phyloP scores from a whole-genome alignment of 2,797 vertebrate genomes.

The Enteromius radiatus region DNA sequence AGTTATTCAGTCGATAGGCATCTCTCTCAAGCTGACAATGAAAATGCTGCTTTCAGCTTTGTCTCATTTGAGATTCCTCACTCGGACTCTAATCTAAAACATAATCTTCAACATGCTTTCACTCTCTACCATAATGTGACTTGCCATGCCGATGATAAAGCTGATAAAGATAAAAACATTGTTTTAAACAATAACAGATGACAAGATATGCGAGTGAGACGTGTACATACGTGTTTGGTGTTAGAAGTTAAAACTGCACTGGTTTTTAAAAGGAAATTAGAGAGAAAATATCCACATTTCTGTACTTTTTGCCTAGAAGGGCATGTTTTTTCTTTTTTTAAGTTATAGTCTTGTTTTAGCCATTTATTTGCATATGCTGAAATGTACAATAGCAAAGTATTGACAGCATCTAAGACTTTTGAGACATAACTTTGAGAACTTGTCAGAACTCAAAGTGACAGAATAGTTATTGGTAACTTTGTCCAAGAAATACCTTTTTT shows the following conservation, averaged over 20 bases:
- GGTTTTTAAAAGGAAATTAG: neutral
- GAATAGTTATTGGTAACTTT: neutral
- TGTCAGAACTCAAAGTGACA: neutral
- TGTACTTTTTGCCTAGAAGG: neutral
- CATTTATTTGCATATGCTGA: neutral
- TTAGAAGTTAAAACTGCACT: neutral
- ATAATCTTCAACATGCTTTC: conserved; percentile 33
- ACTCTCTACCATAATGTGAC: neutral
- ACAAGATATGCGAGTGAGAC: neutral
- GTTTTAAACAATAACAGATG: conserved; percentile 18
- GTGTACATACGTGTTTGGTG: neutral
- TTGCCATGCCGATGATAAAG: neutral
- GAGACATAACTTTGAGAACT: neutral
- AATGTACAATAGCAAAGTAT: neutral
- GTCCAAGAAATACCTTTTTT: neutral
- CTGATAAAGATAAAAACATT: neutral
- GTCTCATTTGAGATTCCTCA: conserved; percentile 25
- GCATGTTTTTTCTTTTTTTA: neutral
- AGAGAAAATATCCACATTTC: neutral
- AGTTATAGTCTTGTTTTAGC: neutral
- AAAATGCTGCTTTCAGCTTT: conserved; percentile 21
- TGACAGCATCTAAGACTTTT: neutral
- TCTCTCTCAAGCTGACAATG: conserved; percentile 5
- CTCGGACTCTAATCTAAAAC: conserved; percentile 7
- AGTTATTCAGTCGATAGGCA: conserved; percentile 33